Conservation (phyloP, 2,888 invertebrate species). For the Adineta ricciae region DNA sequence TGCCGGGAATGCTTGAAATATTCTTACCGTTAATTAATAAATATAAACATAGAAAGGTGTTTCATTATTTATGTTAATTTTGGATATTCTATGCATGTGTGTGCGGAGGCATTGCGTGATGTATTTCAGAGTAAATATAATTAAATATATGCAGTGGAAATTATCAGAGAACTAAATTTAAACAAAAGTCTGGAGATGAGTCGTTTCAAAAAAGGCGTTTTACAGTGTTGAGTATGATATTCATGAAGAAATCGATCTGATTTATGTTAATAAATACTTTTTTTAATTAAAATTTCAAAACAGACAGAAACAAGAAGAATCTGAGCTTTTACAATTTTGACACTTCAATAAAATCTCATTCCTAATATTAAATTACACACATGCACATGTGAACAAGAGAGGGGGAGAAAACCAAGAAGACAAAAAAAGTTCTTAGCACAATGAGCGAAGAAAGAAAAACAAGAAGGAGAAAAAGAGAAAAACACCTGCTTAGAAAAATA, state of each 20-base stretch:
- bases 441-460: neutral
- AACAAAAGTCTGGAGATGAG: too few relatives aligned
- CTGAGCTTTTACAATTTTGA: neutral
- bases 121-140: too few relatives aligned
- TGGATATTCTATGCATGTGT: too few relatives aligned
- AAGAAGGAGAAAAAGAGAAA: neutral
- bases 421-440: neutral
- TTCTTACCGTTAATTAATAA: too few relatives aligned
- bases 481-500: neutral
- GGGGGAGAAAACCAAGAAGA: neutral
- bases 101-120: too few relatives aligned
- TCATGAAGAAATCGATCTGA: neutral
- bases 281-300: neutral
- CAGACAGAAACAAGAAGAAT: neutral
- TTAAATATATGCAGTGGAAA: too few relatives aligned
- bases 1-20: too few relatives aligned
- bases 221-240: too few relatives aligned
- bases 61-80: too few relatives aligned
- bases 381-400: neutral
- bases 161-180: too few relatives aligned
- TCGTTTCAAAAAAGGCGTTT: too few relatives aligned
- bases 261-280: neutral
- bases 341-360: neutral
- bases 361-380: conserved; percentile 1
- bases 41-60: too few relatives aligned